Percentiles rank a stretch among this genome's conserved stretches.
Conservation (phyloP, 2,113 vertebrate genomes). For the Fulmarus glacialis region DNA sequence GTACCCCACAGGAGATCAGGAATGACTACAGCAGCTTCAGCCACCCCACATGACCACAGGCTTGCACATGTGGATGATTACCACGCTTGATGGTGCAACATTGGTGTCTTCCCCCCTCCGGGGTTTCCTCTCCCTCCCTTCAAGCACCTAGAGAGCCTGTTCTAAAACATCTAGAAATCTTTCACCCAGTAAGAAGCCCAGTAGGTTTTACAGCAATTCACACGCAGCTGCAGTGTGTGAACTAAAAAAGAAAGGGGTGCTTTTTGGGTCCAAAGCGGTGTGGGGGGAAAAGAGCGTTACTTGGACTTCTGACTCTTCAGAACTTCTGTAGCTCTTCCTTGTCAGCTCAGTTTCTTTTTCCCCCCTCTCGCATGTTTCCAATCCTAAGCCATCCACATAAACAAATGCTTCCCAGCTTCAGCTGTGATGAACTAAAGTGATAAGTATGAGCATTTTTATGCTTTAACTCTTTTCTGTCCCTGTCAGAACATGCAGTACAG, state of each 20-base stretch:
- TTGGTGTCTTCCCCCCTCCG: background rate
- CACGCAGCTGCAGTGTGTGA: background rate
- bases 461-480: background rate
- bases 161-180: background rate
- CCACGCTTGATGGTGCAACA: rapidly evolving
- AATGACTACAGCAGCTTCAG: background rate
- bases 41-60: background rate
- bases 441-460: background rate
- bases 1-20: background rate
- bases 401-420: background rate
- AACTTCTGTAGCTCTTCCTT: background rate
- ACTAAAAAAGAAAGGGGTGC: background rate
- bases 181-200: background rate
- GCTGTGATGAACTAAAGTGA: background rate
- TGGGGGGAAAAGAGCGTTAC: background rate
- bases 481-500: background rate
- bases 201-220: background rate
- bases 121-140: background rate
- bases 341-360: background rate
- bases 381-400: background rate
- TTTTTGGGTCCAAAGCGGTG: background rate
- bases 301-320: background rate
- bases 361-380: background rate
- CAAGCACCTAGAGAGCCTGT: background rate
- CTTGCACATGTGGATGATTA: background rate